phyloP scores from a whole-genome alignment of 2,797 vertebrate genomes.

The Coluber constrictor region DNA sequence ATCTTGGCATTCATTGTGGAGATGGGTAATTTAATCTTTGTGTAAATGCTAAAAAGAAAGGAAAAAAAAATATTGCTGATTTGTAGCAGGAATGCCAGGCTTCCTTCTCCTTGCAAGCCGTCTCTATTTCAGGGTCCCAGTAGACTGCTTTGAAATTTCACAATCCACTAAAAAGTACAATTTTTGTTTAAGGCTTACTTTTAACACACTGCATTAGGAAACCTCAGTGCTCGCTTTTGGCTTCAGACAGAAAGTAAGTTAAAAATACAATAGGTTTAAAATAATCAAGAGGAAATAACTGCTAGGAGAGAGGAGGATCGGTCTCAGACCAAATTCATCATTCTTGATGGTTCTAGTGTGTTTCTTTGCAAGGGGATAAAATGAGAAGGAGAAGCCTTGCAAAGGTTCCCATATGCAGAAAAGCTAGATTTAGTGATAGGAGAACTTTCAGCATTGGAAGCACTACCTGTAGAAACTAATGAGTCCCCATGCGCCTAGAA shows the following conservation, averaged over 20 bases:
- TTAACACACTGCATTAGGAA: background rate
- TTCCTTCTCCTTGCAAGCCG: background rate
- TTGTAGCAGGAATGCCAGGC: background rate
- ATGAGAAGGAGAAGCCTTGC: slow-evolving; percentile 26
- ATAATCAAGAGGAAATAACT: slow-evolving; percentile 38
- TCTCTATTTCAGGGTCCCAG: slow-evolving; percentile 15
- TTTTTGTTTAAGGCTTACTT: slow-evolving; percentile 43
- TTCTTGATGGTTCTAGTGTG: slow-evolving; percentile 38
- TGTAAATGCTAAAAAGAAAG: background rate
- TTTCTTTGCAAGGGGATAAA: slow-evolving; percentile 29
- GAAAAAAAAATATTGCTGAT: background rate
- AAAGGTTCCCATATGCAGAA: slow-evolving; percentile 42
- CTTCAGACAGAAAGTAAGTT: slow-evolving; percentile 38
- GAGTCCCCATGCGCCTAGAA: slow-evolving; percentile 29
- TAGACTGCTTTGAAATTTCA: slow-evolving; percentile 31
- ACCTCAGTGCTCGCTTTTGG: slow-evolving; percentile 17
- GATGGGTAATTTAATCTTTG: background rate
- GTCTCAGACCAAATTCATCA: slow-evolving; percentile 16
- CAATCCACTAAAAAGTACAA: slow-evolving; percentile 26
- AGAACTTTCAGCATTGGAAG: slow-evolving; percentile 49
- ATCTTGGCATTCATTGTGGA: background rate
- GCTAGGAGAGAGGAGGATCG: slow-evolving; percentile 16
- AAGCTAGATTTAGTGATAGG: slow-evolving; percentile 31
- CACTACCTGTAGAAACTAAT: slow-evolving; percentile 45
- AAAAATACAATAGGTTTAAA: slow-evolving; percentile 43